Conservation (phyloP, 2,888 invertebrate genomes). For the Cartodere bifasciata region DNA sequence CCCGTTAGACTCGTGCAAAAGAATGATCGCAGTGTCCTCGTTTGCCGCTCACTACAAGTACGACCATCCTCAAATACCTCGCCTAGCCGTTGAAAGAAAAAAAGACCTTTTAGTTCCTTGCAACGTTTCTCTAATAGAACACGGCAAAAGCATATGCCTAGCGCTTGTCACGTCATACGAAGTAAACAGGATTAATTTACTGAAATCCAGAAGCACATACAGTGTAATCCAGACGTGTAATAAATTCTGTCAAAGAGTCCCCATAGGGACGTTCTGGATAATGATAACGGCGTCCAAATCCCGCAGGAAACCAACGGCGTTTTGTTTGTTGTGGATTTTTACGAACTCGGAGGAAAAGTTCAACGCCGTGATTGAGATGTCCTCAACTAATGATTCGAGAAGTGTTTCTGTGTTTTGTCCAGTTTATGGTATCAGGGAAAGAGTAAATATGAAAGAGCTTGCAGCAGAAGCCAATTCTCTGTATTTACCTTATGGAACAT, state of each 20-base stretch:
- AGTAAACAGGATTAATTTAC: conserved; percentile 20
- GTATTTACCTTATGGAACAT: conserved; percentile 23
- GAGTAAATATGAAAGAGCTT: conserved; percentile 21
- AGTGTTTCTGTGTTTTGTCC: conserved; percentile 26
- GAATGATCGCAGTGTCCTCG: conserved; percentile 27
- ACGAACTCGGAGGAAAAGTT: conserved; percentile 25
- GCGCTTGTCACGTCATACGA: conserved; percentile 27
- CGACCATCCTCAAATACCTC: conserved; percentile 27
- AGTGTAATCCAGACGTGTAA: conserved; percentile 24
- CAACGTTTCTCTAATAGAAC: conserved; percentile 23
- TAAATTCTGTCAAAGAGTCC: conserved; percentile 23
- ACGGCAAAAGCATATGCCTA: conserved; percentile 23
- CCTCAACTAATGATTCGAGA: conserved; percentile 24
- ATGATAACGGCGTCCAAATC: conserved; percentile 28
- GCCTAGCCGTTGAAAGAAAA: conserved; percentile 21
- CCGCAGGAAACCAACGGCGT: conserved; percentile 19
- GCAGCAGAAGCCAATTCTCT: conserved; percentile 25
- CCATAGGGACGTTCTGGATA: conserved; percentile 29
- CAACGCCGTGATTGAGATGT: conserved; percentile 28
- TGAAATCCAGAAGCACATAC: conserved; percentile 19
- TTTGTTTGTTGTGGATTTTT: conserved; percentile 28
- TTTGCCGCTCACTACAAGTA: conserved; percentile 29
- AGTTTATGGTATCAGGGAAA: conserved; percentile 22
- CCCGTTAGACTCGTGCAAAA: conserved; percentile 28
- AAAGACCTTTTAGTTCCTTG: conserved; percentile 23